Percentiles rank a stretch among this genome's conserved stretches.
Evolutionary conservation across 2,888 invertebrate species (phyloP).

Genomic region (Trichopria drosophilae): DNA sequence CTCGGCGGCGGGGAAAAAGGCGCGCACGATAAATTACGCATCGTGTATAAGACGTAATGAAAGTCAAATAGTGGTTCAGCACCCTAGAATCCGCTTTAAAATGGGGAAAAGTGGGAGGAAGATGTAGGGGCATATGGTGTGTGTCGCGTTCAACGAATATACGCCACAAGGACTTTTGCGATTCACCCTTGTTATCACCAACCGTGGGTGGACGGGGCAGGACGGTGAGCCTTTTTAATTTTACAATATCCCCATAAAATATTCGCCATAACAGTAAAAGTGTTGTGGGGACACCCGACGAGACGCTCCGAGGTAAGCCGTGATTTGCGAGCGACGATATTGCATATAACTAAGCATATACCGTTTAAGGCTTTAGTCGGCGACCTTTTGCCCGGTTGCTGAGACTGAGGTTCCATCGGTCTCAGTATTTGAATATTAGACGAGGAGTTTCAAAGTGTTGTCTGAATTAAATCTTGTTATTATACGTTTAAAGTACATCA

Average conservation of each 20-base stretch:
- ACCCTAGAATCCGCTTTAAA: conserved; percentile 42
- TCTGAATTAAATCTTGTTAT: too few relatives aligned
- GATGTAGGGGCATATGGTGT: conserved; percentile 45
- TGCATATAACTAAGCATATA: too few relatives aligned
- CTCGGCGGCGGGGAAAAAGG: conserved; percentile 17
- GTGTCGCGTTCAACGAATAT: conserved; percentile 26
- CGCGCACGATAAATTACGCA: conserved; percentile 49
- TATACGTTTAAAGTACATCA: too few relatives aligned
- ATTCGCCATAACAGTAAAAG: conserved; percentile 54
- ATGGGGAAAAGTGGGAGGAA: conserved; percentile 23
- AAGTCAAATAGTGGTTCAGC: conserved; percentile 57
- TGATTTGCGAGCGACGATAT: conserved; percentile 55
- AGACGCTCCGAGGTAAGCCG: conserved; percentile 46
- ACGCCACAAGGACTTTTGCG: conserved; percentile 28
- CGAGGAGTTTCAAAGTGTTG: too few relatives aligned
- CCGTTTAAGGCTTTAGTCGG: too few relatives aligned
- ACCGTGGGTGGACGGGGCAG: conserved; percentile 36
- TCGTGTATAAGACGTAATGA: conserved; percentile 54
- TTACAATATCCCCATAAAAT: conserved; percentile 57
- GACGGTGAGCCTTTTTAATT: conserved; percentile 52
- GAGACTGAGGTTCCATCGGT: too few relatives aligned
- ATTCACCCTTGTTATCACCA: conserved; percentile 50
- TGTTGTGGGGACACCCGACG: conserved; percentile 40
- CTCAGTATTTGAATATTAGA: too few relatives aligned
- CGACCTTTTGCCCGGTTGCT: too few relatives aligned